Evolutionary conservation across 2,888 invertebrate genomes (phyloP).

Genomic region (Stramonita haemastoma): DNA sequence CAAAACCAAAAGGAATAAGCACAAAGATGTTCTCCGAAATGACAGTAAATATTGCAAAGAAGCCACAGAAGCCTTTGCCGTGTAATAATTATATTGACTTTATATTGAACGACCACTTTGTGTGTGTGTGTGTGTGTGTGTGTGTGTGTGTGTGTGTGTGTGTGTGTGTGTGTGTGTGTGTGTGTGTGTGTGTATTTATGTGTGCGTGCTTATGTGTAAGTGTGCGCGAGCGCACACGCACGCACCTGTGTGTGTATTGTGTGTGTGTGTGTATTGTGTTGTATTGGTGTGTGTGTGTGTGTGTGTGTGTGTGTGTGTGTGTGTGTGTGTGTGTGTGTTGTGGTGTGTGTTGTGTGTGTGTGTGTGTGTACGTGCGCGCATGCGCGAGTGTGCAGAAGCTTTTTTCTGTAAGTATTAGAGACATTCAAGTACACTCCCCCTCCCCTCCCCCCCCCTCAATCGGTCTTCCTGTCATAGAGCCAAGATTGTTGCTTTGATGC

Average conservation of each 20-base stretch:
- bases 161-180: slow-evolving; percentile 9
- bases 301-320: slow-evolving; percentile 3
- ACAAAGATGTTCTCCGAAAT: too few relatives aligned
- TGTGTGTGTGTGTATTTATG: background rate
- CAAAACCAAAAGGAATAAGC: too few relatives aligned
- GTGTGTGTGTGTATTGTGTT: background rate
- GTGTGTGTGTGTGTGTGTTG: background rate
- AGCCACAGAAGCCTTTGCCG: too few relatives aligned
- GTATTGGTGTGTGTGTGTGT: background rate
- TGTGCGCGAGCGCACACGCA: background rate
- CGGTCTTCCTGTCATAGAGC: too few relatives aligned
- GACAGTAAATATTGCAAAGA: too few relatives aligned
- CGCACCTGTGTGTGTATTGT: background rate
- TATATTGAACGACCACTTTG: too few relatives aligned
- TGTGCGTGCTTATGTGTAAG: background rate
- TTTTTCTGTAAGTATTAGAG: too few relatives aligned
- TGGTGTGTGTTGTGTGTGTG: background rate
- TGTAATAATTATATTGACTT: too few relatives aligned
- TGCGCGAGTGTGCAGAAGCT: background rate
- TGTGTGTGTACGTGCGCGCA: background rate
- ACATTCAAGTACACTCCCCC: too few relatives aligned
- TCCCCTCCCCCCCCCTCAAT: too few relatives aligned
- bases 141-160: background rate
- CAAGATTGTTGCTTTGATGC: too few relatives aligned
- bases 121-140: slow-evolving; percentile 27